Evolutionary conservation across 2,113 vertebrate genomes (phyloP), one percentile per base, ranked within the genome.

Genomic region (Larimichthys polyactis): DNA sequence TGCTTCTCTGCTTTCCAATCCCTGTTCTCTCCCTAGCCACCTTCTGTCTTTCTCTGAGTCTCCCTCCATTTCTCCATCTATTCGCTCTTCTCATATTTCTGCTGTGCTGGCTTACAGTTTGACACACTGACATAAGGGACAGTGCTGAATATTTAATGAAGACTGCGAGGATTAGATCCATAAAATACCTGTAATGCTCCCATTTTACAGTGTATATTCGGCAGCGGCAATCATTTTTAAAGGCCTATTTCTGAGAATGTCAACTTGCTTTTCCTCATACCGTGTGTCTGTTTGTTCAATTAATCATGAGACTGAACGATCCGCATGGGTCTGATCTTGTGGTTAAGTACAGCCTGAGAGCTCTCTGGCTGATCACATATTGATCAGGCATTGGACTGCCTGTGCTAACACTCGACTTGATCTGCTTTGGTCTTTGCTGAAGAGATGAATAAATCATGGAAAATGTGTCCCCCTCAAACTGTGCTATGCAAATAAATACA

Each of bases 31-130:
- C 20, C 51, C 2, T 3, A 40, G 29, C 11, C 43, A 22, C 24
- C 54, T 63, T 62, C 10, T 44, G 17, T 59, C 22, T 58, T 5
- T 54, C 69, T 73, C 59, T 48, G 27, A 10, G 11, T 69, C 19
- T 44, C 44, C 14, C 44, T 46, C 44, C 44, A 2, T 32, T 43
- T 52, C 12, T 52, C 32, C 48, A 16, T 64, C 43, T 43, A 15
- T 66, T 68, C 52, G 64, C 62, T 52, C 71, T 3, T 72, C 87
- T 91, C 89, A 79, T 29, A 84, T 91, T 93, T 93, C 89, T 87
- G 90, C 89, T 88, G 73, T 15, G 84, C 79, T 73, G 70, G 84
- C 78, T 83, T 73, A 79, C 75, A 73, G 86, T 83, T 77, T 67
- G 71, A 73, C 73, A 76, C 69, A 74, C 58, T 63, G 59, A 71